Percentiles rank a stretch among this genome's conserved stretches.
phyloP scores from a whole-genome alignment of 2,113 vertebrate species.

The Egretta garzetta region DNA sequence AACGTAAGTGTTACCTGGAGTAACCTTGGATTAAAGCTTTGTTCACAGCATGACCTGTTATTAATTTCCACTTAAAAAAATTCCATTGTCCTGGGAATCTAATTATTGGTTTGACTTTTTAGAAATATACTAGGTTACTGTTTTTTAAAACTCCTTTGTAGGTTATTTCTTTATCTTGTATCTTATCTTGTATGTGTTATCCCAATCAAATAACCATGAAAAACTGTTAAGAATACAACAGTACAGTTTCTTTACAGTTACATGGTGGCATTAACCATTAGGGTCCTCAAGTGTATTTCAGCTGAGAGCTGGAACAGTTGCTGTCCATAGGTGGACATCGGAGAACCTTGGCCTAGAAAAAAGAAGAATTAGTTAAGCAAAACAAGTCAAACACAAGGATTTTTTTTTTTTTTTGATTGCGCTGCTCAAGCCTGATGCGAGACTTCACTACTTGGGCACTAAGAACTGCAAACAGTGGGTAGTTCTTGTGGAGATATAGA shows the following conservation, averaged over 20 bases:
- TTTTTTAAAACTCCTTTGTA: not conserved
- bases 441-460: not conserved
- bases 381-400: not conserved
- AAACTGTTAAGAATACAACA: not conserved
- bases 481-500: not conserved
- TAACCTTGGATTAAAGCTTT: conserved; percentile 19
- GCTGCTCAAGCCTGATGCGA: not conserved
- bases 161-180: not conserved
- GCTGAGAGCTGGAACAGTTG: not conserved
- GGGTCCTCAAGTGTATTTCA: not conserved
- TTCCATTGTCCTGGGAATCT: not conserved
- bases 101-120: not conserved
- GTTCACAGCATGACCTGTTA: not conserved
- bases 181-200: not conserved
- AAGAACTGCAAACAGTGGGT: not conserved
- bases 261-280: not conserved
- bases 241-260: not conserved
- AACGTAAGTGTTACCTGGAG: not conserved
- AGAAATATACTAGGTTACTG: not conserved
- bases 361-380: not conserved
- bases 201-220: not conserved
- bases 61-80: not conserved
- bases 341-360: not conserved
- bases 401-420: not conserved
- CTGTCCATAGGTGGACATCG: not conserved